Percentiles rank a stretch among this genome's conserved stretches.
Conservation (phyloP, 2,888 invertebrate species). For the Odontocerum albicorne region DNA sequence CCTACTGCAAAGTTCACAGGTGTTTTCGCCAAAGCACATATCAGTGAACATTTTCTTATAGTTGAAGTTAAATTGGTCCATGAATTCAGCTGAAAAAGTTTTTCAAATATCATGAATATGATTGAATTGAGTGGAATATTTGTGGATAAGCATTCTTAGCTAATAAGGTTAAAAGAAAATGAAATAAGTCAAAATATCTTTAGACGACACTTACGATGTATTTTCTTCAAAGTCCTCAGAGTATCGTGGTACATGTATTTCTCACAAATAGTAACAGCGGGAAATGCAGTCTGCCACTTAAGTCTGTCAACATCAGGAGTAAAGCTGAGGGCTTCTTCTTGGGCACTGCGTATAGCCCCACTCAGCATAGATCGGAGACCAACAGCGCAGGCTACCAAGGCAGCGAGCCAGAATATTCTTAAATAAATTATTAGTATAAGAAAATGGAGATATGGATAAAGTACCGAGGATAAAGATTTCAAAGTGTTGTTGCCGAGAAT, state of each 20-base stretch:
- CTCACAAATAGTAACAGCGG: slow-evolving; percentile 63
- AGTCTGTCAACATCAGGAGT: slow-evolving; percentile 63
- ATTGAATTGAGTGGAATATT: no score
- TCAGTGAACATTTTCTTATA: slow-evolving; percentile 46
- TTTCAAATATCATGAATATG: neutral
- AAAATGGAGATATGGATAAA: no score
- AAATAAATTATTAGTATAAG: no score
- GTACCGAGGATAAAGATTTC: no score
- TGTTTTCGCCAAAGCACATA: slow-evolving; percentile 42
- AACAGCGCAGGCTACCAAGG: slow-evolving; percentile 54
- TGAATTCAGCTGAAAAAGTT: slow-evolving; percentile 41
- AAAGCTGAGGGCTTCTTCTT: slow-evolving; percentile 60
- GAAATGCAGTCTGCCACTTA: slow-evolving; percentile 62
- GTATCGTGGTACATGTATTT: slow-evolving; percentile 43
- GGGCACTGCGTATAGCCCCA: slow-evolving; percentile 50
- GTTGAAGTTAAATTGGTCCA: slow-evolving; percentile 43
- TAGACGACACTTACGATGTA: slow-evolving; percentile 40
- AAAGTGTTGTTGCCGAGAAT: no score
- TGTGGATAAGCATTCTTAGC: neutral
- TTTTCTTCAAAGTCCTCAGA: slow-evolving; percentile 40
- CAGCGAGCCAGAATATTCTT: slow-evolving; percentile 62
- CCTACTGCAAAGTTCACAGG: slow-evolving; percentile 42
- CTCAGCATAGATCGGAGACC: slow-evolving; percentile 55
- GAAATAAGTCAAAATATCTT: no score
- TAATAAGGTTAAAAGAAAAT: no score